These are phyloP conservation scores for Myripristis jacobus DNA, from an alignment of 2,797 vertebrate genomes.

Conservation along the genomic window DNA sequence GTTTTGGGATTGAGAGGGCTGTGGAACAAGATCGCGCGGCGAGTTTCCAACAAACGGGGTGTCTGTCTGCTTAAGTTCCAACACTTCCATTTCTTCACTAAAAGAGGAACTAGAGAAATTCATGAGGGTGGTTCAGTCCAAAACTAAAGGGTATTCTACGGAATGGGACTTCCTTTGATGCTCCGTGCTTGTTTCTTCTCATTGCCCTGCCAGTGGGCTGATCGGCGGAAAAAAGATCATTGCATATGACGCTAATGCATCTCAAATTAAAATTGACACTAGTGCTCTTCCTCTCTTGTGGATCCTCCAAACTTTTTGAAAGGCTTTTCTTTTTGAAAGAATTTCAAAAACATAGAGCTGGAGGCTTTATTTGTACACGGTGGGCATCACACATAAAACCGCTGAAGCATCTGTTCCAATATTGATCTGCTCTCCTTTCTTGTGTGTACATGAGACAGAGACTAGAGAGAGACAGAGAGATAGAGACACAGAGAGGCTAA, in stretches of 20 bases:
- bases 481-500: neutral
- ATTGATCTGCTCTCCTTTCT: constrained; percentile 5
- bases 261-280: constrained; percentile 8
- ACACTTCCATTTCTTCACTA: neutral
- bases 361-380: constrained; percentile 1
- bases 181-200: constrained; percentile 21
- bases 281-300: constrained; percentile 4
- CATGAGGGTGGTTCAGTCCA: neutral
- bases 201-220: constrained; percentile 7
- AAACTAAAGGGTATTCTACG: neutral
- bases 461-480: no score
- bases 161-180: constrained; percentile 28
- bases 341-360: neutral
- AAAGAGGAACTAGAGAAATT: neutral
- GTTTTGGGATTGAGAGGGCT: neutral
- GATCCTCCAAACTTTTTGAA: neutral
- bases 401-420: constrained; percentile 17
- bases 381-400: neutral
- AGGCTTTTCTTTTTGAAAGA: neutral
- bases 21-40: constrained; percentile 1
- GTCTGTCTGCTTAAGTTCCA: neutral
- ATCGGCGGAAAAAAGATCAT: constrained; percentile 7
- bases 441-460: neutral
- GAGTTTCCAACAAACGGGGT: constrained; percentile 6
- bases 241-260: neutral